Base-by-base conservation (phyloP, 2,888 invertebrate species). In the Neocrepidodera transversa region DNA sequence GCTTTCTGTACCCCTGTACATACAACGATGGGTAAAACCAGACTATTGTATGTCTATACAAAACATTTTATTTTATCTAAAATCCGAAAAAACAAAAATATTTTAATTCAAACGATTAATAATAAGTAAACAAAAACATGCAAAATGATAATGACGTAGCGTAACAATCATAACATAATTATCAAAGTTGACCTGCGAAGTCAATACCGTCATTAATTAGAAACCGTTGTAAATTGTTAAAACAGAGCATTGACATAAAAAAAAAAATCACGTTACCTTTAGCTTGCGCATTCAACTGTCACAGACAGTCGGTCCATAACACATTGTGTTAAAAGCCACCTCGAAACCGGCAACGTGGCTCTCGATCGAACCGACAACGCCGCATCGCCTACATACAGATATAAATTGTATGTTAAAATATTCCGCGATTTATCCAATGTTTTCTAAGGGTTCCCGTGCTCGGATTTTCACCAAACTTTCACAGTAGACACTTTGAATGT, bases 371-470 rank as follows among this genome's bases (percentile, higher is more conserved):
- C 66, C 68, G 75, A 69, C 75, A 75, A 75, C 75, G 64, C 40
- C 68, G 75, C 71, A 69, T 76, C 74, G 74, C 75, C 76, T 74
- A 76, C 75, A 76, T 76, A 74, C 69, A 75, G 67, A 71, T 72
- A 73, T 67, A 68, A 71, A 72, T 69, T 72, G 70, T 72, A 74
- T 74, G 74, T 74, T 73, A 71, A 73, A 76, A 76, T 76, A 75
- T 73, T 72, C 71, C 61, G 63, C 63, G 67, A 70, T 69, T 72
- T 67, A 65, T 56, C 67, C 63, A 36, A 52, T 63, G 67, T 62
- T 74, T 76, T 72, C 52, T 53, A 36, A 28, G 40, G 16, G 56
- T 70, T 69, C 62, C n/a, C 55, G 60, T 51, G n/a, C 49, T 66
- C 70, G 67, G 65, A 76, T 70, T 63, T 66, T 45, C 59, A 54